These are phyloP conservation scores for Syngnathus scovelli DNA, from an alignment of 2,113 vertebrate species.

Conservation along the genomic window DNA sequence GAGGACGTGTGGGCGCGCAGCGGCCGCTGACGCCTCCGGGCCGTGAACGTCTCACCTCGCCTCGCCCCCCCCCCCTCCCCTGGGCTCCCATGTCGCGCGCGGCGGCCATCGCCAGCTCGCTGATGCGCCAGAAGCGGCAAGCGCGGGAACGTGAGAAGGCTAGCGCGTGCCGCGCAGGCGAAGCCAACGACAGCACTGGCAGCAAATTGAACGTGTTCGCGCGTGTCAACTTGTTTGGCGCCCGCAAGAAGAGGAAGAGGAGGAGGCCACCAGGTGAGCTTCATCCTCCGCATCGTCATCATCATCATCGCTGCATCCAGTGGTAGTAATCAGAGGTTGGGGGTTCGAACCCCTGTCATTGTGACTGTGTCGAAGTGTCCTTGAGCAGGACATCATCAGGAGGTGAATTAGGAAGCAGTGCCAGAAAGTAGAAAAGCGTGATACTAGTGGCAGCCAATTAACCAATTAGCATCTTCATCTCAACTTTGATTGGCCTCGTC, in stretches of 20 bases:
- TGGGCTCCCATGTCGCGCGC: constrained; percentile 80
- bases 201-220: constrained; percentile 96
- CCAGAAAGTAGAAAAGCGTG: too few species aligned
- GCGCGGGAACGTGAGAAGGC: constrained; percentile 94
- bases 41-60: constrained; percentile 39
- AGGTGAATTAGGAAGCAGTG: too few species aligned
- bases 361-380: too few species aligned
- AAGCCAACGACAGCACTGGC: constrained; percentile 85
- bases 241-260: constrained; percentile 88
- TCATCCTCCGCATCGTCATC: constrained; percentile 23
- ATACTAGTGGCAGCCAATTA: too few species aligned
- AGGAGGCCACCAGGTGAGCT: constrained; percentile 83
- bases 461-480: background rate
- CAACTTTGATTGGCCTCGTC: background rate
- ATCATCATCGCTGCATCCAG: background rate
- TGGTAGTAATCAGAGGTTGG: too few species aligned
- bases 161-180: constrained; percentile 89
- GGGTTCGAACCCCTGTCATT: too few species aligned
- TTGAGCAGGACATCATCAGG: too few species aligned
- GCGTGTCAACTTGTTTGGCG: constrained; percentile 95
- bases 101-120: constrained; percentile 97
- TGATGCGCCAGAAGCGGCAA: constrained; percentile 96
- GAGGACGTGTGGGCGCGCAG: constrained; percentile 44
- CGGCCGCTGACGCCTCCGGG: constrained; percentile 54
- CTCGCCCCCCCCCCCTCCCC: background rate